A percentile compares a stretch with the other conserved stretches of the same genome.
These are phyloP conservation scores for Celastrina argiolus DNA, from an alignment of 2,888 invertebrate genomes.

Conservation along the genomic window DNA sequence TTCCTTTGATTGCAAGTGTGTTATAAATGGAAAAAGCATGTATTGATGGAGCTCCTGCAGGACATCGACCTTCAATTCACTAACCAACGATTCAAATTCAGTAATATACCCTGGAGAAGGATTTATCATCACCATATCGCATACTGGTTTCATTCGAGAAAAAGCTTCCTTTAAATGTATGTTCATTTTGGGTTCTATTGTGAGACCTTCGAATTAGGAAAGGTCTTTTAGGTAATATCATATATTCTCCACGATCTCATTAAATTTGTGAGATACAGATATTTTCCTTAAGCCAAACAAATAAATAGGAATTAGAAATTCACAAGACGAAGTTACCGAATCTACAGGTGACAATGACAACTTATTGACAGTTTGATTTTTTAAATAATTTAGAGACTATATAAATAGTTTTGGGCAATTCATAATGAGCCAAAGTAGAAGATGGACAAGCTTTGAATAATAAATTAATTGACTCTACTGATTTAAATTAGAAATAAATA, in stretches of 20 bases:
- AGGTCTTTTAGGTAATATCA: neutral
- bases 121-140: constrained; percentile 68
- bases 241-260: neutral
- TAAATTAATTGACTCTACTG: too few relatives aligned
- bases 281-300: neutral
- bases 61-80: constrained; percentile 54
- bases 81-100: constrained; percentile 48
- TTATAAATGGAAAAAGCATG: constrained; percentile 72
- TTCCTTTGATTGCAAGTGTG: constrained; percentile 53
- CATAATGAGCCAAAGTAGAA: too few relatives aligned
- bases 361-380: neutral
- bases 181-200: constrained; percentile 43
- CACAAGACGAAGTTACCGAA: neutral
- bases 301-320: neutral
- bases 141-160: constrained; percentile 69
- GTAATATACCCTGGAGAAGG: constrained; percentile 59
- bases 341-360: constrained; percentile 8
- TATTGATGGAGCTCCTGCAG: constrained; percentile 74
- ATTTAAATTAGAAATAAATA: too few relatives aligned
- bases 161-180: constrained; percentile 56
- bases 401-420: too few relatives aligned
- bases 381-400: too few relatives aligned
- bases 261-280: neutral
- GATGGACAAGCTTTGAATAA: too few relatives aligned
- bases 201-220: neutral